These are phyloP conservation scores for Thalassarche chlororhynchos DNA, from an alignment of 2,113 vertebrate species.

Conservation along the genomic window DNA sequence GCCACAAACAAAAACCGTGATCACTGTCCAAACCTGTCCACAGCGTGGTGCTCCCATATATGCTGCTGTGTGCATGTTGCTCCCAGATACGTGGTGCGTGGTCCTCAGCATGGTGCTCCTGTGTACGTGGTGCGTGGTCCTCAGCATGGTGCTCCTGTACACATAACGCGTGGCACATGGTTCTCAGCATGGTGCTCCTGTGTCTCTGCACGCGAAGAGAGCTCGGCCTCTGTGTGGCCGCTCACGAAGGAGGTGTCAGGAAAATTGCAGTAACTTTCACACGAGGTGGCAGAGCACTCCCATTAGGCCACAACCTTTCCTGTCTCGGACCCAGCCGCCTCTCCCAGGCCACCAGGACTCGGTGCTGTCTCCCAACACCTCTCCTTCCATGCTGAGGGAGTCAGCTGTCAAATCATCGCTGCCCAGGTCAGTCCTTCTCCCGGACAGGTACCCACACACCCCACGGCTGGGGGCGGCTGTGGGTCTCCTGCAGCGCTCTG, in stretches of 20 bases:
- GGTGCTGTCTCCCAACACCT: not conserved
- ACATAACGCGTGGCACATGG: not conserved
- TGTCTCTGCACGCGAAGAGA: not conserved
- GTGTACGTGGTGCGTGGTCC: not conserved
- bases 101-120: not conserved
- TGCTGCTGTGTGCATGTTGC: not conserved
- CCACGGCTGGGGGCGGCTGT: not conserved
- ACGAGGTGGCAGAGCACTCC: not conserved
- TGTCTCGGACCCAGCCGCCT: fast-evolving
- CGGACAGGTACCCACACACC: fast-evolving
- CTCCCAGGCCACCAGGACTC: not conserved
- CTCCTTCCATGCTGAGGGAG: not conserved
- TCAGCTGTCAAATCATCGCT: not conserved
- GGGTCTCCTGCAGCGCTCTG: not conserved
- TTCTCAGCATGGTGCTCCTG: not conserved
- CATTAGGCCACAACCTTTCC: not conserved
- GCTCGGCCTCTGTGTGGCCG: fast-evolving
- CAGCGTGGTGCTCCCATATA: not conserved
- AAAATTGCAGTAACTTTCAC: not conserved
- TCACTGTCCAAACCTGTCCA: not conserved
- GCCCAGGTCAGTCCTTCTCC: not conserved
- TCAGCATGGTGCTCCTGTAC: not conserved
- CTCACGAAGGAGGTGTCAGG: not conserved
- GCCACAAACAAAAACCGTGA: not conserved
- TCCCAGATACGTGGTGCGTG: too few relatives aligned